Conservation (phyloP, 2,797 vertebrate species). For the Galaxias olidus region DNA sequence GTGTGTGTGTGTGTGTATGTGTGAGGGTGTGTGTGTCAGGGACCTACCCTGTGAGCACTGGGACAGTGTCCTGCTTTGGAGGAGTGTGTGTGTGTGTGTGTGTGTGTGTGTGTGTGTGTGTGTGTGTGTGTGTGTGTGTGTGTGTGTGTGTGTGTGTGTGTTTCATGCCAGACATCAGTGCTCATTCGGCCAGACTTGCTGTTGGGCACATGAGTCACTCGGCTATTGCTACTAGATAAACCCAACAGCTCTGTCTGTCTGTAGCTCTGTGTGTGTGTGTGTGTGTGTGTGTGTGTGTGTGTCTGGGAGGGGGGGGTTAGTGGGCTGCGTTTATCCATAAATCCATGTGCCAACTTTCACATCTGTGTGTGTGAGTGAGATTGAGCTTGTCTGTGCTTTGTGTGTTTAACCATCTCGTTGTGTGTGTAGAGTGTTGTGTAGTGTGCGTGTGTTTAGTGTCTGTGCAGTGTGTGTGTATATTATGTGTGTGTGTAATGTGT, state of each 20-base stretch:
- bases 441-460: not conserved
- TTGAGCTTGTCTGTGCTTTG: no score
- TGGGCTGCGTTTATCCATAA: no score
- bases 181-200: slow-evolving; percentile 48
- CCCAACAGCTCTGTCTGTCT: slow-evolving; percentile 22
- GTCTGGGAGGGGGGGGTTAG: no score
- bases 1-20: slow-evolving; percentile 18
- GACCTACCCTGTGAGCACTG: slow-evolving; percentile 47
- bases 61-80: slow-evolving; percentile 50
- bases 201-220: slow-evolving; percentile 49
- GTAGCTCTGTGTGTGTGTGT: slow-evolving; percentile 15
- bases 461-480: no score
- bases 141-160: slow-evolving; percentile 1
- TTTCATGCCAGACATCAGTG: slow-evolving; percentile 41
- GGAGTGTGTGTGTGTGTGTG: slow-evolving; percentile 10
- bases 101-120: no score
- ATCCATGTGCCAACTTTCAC: no score
- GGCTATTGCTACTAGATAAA: slow-evolving; percentile 29
- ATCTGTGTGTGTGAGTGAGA: no score
- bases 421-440: no score
- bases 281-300: slow-evolving; percentile 4
- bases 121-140: no score
- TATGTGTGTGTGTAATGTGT: slow-evolving; percentile 7
- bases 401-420: no score
- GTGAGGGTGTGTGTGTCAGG: slow-evolving; percentile 30